phyloP scores from a whole-genome alignment of 2,888 invertebrate genomes.

The Quadroppia sp. region DNA sequence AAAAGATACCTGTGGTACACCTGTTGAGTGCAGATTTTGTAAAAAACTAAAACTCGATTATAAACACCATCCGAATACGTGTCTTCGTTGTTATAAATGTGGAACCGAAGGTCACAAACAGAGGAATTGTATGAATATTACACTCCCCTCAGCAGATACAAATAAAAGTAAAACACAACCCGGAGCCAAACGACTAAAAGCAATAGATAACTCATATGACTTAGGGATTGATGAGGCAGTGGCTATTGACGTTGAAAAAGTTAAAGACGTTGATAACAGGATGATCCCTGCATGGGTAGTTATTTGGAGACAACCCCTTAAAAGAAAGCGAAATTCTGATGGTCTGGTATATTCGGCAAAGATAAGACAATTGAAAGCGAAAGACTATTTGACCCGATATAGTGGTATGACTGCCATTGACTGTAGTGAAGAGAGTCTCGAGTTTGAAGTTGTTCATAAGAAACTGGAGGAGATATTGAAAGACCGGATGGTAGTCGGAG shows the following conservation, averaged over 20 bases:
- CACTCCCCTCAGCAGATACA: too few relatives aligned
- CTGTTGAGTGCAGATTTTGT: neutral
- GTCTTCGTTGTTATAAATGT: neutral
- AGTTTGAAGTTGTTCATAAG: neutral
- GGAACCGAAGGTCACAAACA: neutral
- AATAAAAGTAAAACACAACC: neutral
- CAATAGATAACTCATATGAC: neutral
- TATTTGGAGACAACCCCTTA: neutral
- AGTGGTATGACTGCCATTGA: neutral
- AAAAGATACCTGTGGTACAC: neutral
- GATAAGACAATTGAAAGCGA: neutral
- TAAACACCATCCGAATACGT: neutral
- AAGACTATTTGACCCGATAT: neutral
- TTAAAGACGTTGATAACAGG: neutral
- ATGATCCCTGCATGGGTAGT: neutral
- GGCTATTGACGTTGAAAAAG: neutral
- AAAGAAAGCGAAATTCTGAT: neutral
- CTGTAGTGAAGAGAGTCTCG: neutral
- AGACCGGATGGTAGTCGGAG: neutral
- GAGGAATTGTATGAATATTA: too few relatives aligned
- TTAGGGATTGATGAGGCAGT: neutral
- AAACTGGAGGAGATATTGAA: neutral
- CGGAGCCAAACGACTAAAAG: neutral
- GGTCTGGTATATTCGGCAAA: neutral
- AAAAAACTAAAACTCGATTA: neutral